A percentile compares a stretch with the other conserved stretches of the same genome.
These are phyloP conservation scores for Cuniculus paca DNA, from an alignment of 2,797 vertebrate genomes.

Conservation along the genomic window DNA sequence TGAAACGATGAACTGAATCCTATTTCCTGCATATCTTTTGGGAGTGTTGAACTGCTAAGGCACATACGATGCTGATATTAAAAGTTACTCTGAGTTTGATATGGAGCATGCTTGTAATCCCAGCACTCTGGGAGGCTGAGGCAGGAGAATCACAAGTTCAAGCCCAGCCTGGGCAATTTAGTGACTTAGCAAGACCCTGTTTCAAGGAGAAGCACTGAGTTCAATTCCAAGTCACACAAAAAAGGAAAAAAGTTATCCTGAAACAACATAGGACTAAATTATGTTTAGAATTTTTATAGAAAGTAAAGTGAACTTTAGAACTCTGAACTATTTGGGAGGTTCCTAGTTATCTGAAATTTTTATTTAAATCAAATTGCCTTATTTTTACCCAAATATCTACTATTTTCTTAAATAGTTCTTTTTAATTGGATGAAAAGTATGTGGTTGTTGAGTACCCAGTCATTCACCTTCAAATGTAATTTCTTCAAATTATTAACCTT, in stretches of 20 bases:
- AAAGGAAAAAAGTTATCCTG: not conserved
- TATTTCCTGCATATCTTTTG: slow-evolving; percentile 14
- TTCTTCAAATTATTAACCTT: slow-evolving; percentile 37
- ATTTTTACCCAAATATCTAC: slow-evolving; percentile 57
- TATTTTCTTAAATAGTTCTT: not conserved
- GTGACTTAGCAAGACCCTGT: not conserved
- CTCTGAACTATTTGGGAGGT: slow-evolving; percentile 13
- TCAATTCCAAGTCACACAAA: not conserved
- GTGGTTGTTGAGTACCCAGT: not conserved
- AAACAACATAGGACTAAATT: not conserved
- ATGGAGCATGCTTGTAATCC: not conserved
- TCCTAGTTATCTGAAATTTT: slow-evolving; percentile 51
- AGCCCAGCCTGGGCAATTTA: not conserved
- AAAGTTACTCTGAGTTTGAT: slow-evolving; percentile 7
- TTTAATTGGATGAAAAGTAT: not conserved
- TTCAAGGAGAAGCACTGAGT: not conserved
- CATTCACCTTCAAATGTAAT: slow-evolving; percentile 37
- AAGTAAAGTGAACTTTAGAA: slow-evolving; percentile 33
- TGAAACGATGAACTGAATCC: not conserved
- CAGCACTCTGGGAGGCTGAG: not conserved
- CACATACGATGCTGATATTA: not conserved
- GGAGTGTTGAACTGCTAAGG: slow-evolving; percentile 7
- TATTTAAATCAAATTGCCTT: slow-evolving; percentile 61
- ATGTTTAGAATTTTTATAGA: slow-evolving; percentile 19
- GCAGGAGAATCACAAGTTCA: not conserved